These are phyloP conservation scores for Zeugodacus cucurbitae DNA, from an alignment of 1,140 invertebrate species.

Conservation along the genomic window DNA sequence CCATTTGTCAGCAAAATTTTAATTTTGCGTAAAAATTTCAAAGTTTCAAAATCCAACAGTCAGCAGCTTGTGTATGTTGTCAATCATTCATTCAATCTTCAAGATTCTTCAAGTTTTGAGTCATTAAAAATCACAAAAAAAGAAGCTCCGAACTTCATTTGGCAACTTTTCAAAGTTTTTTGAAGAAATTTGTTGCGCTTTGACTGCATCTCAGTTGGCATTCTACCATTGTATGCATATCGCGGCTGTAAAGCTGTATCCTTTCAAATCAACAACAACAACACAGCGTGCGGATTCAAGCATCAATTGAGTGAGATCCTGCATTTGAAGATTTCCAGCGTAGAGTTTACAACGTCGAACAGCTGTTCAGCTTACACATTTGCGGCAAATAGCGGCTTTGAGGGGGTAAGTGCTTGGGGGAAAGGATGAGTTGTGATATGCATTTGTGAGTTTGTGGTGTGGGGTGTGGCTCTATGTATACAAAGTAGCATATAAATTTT, in stretches of 20 bases:
- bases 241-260: background rate
- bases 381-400: background rate
- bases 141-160: background rate
- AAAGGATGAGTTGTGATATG: background rate
- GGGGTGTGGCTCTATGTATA: background rate
- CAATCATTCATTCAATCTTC: background rate
- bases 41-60: background rate
- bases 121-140: background rate
- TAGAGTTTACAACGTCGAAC: background rate
- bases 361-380: background rate
- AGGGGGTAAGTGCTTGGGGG: background rate
- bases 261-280: background rate
- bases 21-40: no score
- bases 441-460: background rate
- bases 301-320: background rate
- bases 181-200: background rate
- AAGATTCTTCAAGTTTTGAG: background rate
- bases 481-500: background rate
- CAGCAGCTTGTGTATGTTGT: background rate
- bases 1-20: no score
- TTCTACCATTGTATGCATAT: background rate
- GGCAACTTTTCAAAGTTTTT: background rate
- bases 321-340: background rate
- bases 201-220: background rate
- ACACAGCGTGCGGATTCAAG: background rate